Percentiles rank a stretch among this genome's conserved stretches.
Conservation (phyloP, 2,888 invertebrate genomes). For the Alcis repandata region DNA sequence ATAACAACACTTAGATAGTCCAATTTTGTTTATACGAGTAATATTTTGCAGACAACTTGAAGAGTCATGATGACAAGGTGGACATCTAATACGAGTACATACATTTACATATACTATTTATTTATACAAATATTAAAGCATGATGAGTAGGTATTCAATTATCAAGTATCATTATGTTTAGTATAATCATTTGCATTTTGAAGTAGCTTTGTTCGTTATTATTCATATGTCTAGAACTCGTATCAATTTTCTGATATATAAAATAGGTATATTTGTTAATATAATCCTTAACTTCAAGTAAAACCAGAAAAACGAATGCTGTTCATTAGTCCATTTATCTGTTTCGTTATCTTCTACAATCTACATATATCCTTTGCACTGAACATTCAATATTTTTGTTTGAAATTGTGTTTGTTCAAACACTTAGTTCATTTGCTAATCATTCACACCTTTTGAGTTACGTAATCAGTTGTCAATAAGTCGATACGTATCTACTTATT, state of each 20-base stretch:
- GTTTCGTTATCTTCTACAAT: conserved; percentile 2
- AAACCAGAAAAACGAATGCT: too few relatives aligned
- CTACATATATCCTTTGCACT: conserved; percentile 8
- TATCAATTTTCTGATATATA: not conserved
- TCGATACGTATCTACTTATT: not conserved
- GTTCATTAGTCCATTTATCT: not conserved
- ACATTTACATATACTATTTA: too few relatives aligned
- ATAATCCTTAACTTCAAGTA: not conserved
- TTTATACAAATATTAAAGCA: too few relatives aligned
- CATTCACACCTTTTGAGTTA: conserved; percentile 49
- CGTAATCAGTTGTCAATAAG: conserved; percentile 36
- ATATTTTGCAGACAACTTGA: not conserved
- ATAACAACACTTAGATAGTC: too few relatives aligned
- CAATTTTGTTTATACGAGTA: not conserved
- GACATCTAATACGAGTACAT: too few relatives aligned
- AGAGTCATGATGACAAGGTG: not conserved
- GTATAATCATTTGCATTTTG: not conserved
- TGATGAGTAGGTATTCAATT: not conserved
- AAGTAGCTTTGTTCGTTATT: not conserved
- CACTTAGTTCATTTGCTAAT: conserved; percentile 32
- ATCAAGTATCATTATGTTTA: not conserved
- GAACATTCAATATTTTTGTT: conserved; percentile 12
- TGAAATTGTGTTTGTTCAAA: conserved; percentile 48
- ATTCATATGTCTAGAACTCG: not conserved
- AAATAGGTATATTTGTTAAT: not conserved